Evolutionary conservation across 2,113 vertebrate genomes (phyloP), one percentile per base, ranked within the genome.

Genomic region (Nibea albiflora): DNA sequence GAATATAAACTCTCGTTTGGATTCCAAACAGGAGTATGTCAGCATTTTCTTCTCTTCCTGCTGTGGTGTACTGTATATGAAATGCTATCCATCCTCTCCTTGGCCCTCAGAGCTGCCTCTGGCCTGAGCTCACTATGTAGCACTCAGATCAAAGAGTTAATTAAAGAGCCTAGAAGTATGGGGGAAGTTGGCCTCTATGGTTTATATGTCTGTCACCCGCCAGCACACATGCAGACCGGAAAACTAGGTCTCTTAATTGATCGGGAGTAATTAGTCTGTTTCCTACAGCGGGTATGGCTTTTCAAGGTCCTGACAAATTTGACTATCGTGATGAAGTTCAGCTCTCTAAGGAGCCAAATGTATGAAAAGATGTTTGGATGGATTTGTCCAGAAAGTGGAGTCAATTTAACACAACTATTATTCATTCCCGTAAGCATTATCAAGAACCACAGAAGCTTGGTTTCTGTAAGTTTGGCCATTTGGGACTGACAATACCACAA

Each of bases 121-220:
- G 76, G 87, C 78, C 79, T 68, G 73, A 80, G 69, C 85, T 81
- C 72, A 79, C 76, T 56, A 68, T 63, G 26, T 56, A 78, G 81
- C 76, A 81, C 79, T 81, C 64, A 90, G 78, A 92, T 91, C 85
- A 92, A 93, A 91, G 89, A 88, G 87, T 83, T 92, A 88, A 92
- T 92, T 87, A 89, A 85, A 87, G 90, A 83, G 80, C 67, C 50
- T 44, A 44, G 89, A 89, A 85, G 85, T 85, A 71, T 82, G 83
- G 85, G 90, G 89, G 89, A 86, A 89, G 86, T 88, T 85, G 78
- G 81, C 57, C 83, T 90, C 81, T 49, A 73, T 87, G 80, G 86
- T 91, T 89, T 94, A 85, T 81, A 78, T 72, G 88, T 81, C 86
- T 88, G 85, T 89, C 90, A 90, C 83, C 80, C 61, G 39, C 85